Base-by-base conservation (phyloP, 2,113 vertebrate genomes). In the Acanthisitta chloris region DNA sequence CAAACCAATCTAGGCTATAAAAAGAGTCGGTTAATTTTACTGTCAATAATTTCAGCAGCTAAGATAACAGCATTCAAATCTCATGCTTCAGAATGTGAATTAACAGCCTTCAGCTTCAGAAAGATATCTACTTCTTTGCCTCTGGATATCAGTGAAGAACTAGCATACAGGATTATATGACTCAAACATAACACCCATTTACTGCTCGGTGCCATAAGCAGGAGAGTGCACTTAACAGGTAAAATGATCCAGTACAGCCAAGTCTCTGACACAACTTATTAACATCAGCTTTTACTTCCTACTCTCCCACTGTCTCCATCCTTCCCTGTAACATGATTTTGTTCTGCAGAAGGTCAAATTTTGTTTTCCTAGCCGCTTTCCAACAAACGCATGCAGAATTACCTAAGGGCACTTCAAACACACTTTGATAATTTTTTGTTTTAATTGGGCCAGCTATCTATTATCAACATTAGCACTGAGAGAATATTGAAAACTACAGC, bases 351-450 rank as follows among this genome's bases (percentile, higher is more conserved):
- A 96, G 95, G 95, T 96, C 92, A 96, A 85, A 84, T 89, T 95
- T 93, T 96, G 77, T 97, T 97, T 97, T 97, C 83, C 70, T 85
- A 95, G 78, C 45, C 40, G 8, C 49, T 83, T 70, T 91, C 67
- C 87, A 81, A 85, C 66, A 94, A 92, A 93, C 0, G 4, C 76
- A 70, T 9, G 17, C 46, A 90, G 94, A 95, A 96, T 94, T 97
- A 96, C 92, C 94, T 96, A 97, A 95, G 95, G 95, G 88, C 72
- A 89, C 91, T 97, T 97, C 96, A 96, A 95, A 97, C 80, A 73
- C 1, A 0, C 96, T 96, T 97, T 97, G 95, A 97, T 97, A 96
- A 93, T 96, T 94, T 96, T 94, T 97, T 91, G 43, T 91, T 97
- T 96, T 96, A 96, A 97, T 97, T 95, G 86, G 94, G 92, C 52